These are phyloP conservation scores for Paralichthys olivaceus DNA, from an alignment of 2,113 vertebrate genomes.

Conservation along the genomic window DNA sequence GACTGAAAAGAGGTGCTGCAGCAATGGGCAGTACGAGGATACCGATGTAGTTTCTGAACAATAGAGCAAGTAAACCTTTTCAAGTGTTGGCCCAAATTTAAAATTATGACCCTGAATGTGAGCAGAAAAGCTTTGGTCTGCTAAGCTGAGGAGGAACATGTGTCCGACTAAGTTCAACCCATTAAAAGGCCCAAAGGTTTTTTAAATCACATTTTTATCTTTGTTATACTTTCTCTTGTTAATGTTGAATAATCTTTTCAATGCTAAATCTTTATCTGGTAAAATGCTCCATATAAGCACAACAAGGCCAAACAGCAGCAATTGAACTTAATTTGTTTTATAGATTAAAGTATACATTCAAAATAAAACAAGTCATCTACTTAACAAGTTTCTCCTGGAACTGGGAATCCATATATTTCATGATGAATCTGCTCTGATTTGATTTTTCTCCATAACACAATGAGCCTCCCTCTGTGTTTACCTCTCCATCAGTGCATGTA, in stretches of 20 bases:
- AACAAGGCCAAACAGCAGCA: background rate
- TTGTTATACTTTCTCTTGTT: background rate
- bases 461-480: background rate
- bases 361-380: background rate
- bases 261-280: background rate
- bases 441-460: background rate
- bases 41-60: no score
- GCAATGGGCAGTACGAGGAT: no score
- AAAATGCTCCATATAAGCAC: background rate
- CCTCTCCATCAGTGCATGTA: constrained; percentile 19
- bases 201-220: background rate
- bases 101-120: no score
- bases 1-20: no score
- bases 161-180: background rate
- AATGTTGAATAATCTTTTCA: background rate
- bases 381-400: background rate
- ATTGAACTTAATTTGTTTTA: no score
- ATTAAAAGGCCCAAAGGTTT: background rate
- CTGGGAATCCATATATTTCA: background rate
- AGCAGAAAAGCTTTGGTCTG: background rate
- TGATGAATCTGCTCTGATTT: background rate
- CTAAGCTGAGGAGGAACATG: background rate
- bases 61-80: no score
- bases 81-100: no score
- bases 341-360: background rate